These are phyloP conservation scores for Danio jaintianensis DNA, from an alignment of 2,797 vertebrate species.

Conservation along the genomic window DNA sequence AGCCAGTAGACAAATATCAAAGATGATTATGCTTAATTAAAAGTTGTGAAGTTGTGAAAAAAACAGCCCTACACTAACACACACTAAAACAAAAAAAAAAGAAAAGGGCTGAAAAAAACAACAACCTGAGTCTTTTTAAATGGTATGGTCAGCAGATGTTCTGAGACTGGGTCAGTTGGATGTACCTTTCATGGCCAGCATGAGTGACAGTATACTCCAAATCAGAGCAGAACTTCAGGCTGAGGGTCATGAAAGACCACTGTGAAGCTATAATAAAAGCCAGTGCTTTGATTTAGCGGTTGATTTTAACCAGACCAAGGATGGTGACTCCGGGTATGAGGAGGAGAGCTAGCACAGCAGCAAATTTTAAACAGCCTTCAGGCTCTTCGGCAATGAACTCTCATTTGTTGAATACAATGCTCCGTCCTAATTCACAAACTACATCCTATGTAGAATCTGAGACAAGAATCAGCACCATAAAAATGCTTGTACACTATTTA, in stretches of 20 bases:
- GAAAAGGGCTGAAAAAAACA: too few species aligned
- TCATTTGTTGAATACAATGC: not conserved
- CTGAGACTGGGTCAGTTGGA: not conserved
- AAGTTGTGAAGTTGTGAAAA: too few species aligned
- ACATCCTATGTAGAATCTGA: not conserved
- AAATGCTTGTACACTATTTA: not conserved
- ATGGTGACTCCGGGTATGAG: not conserved
- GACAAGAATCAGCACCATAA: not conserved
- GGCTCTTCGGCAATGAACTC: not conserved
- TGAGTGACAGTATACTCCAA: slow-evolving; percentile 21
- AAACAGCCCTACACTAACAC: too few species aligned
- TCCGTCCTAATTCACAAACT: not conserved
- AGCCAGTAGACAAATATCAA: too few species aligned
- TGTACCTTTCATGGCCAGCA: slow-evolving; percentile 8
- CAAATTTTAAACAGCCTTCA: slow-evolving; percentile 20
- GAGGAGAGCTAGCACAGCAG: not conserved
- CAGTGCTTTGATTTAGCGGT: slow-evolving; percentile 1
- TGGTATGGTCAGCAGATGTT: slow-evolving; percentile 19
- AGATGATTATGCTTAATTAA: too few species aligned
- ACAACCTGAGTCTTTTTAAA: not conserved
- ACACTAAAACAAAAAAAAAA: too few species aligned
- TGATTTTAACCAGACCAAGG: slow-evolving; percentile 25
- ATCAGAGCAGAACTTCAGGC: not conserved
- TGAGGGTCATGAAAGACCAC: not conserved
- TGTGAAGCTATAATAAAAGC: slow-evolving; percentile 24